These are phyloP conservation scores for Aphis craccivora DNA, from an alignment of 1,140 invertebrate species.

Conservation along the genomic window DNA sequence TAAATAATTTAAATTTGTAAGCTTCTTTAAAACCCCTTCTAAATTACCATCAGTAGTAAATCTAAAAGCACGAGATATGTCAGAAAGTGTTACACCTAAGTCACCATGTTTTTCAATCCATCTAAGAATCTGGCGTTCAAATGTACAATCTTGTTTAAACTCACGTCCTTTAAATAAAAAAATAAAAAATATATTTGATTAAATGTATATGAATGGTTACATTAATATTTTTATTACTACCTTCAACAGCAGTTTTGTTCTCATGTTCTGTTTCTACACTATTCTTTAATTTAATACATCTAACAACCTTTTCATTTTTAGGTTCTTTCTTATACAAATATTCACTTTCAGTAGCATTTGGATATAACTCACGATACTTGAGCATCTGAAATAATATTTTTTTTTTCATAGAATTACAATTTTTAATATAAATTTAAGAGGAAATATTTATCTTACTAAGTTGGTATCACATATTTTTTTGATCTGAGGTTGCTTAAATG, in stretches of 20 bases:
- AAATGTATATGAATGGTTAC: not conserved
- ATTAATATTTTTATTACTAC: constrained; percentile 59
- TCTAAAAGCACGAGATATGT: constrained; percentile 34
- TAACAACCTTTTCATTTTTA: constrained; percentile 66
- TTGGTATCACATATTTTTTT: constrained; percentile 63
- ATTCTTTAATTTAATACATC: constrained; percentile 64
- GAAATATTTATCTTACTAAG: constrained; percentile 21
- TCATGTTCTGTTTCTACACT: constrained; percentile 62
- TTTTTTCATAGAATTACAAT: not conserved
- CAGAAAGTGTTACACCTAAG: constrained; percentile 34
- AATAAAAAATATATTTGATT: not conserved
- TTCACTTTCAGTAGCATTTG: constrained; percentile 67
- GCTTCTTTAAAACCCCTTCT: constrained; percentile 34
- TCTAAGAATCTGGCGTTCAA: constrained; percentile 51
- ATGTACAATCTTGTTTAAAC: constrained; percentile 42
- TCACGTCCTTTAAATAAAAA: constrained; percentile 28
- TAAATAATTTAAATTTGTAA: constrained; percentile 13
- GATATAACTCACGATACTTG: constrained; percentile 70
- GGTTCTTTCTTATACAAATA: constrained; percentile 67
- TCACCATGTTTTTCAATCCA: constrained; percentile 54
- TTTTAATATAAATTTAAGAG: not conserved
- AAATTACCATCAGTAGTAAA: constrained; percentile 48
- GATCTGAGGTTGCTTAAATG: constrained; percentile 65
- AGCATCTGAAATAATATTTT: constrained; percentile 57
- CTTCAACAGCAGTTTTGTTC: constrained; percentile 65